Evolutionary conservation across 2,113 vertebrate species (phyloP), one percentile per base, ranked within the genome.

Genomic region (Benitochromis conjunctus): DNA sequence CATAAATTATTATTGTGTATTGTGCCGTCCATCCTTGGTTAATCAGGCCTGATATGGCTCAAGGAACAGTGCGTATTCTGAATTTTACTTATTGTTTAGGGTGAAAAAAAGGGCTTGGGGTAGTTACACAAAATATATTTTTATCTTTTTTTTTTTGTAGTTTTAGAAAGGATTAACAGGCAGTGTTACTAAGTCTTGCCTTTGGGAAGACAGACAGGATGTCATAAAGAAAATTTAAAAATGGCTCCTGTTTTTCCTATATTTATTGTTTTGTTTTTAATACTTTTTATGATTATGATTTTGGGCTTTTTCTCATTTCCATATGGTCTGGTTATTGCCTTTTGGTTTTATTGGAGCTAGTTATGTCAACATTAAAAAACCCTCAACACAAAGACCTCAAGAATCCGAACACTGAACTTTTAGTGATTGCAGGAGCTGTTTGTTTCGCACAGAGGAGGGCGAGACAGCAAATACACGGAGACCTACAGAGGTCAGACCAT

Each of bases 221-320:
- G 64, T 66, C 53, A 71, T 38, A 13, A 84, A 34, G n/a, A 46
- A 13, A 29, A 21, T 74, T 21, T 1, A 4, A 57, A 84, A 19
- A 14, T 46, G 64, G n/a, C 80, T 83, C 80, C 76, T 66, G 62
- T 90, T 80, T 83, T 38, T 86, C 53, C 3, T 31, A 46, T 85
- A 55, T 91, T 87, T 86, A 87, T 90, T 76, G 66, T 90, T 79
- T 88, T 88, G 84, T 88, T 92, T 87, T 71, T 84, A 51, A 76
- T 80, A n/a, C 21, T 18, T 80, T 84, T 88, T 86, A 76, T 80
- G 13, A 57, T 82, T 29, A 69, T 54, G 46, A 81, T 86, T 88
- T 69, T 54, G 41, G 38, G n/a, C 6, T 26, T 29, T 54, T 83
- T 74, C 19, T 77, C 12, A 55, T 85, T 79, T 81, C 57, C 24